Conservation (phyloP, 1,140 invertebrate species). For the Eumaeus atala region DNA sequence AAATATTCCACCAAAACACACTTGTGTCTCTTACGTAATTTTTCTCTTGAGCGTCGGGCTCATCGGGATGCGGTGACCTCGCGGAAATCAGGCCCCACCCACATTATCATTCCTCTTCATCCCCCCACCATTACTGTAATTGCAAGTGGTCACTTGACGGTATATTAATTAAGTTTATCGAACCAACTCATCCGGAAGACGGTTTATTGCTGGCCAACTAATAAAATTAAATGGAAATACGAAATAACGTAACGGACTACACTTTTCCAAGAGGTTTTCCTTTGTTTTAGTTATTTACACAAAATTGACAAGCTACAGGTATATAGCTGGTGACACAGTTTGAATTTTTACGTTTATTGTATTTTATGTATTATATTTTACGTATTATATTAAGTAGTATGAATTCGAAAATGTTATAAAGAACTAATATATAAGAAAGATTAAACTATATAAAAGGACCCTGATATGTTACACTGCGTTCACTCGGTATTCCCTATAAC, state of each 20-base stretch:
- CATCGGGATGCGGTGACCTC: slow-evolving; percentile 1
- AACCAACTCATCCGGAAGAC: background rate
- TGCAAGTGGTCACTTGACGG: slow-evolving; percentile 1
- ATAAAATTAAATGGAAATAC: slow-evolving; percentile 9
- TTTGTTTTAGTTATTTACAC: too few relatives aligned
- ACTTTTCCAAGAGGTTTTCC: too few relatives aligned
- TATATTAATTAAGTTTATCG: slow-evolving; percentile 3
- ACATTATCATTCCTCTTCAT: background rate
- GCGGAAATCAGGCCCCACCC: background rate
- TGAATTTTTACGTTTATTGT: too few relatives aligned
- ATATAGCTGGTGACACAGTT: too few relatives aligned
- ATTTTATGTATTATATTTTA: background rate
- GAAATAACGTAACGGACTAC: background rate
- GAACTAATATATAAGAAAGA: too few relatives aligned
- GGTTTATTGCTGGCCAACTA: slow-evolving; percentile 1
- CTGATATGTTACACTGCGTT: too few relatives aligned
- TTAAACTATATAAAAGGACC: too few relatives aligned
- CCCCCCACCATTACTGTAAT: slow-evolving; percentile 6
- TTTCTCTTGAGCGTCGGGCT: background rate
- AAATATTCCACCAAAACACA: too few relatives aligned
- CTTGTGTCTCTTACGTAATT: background rate
- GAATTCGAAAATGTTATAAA: too few relatives aligned
- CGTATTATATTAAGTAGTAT: too few relatives aligned
- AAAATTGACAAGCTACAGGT: too few relatives aligned
- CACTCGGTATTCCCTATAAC: too few relatives aligned